Conservation (phyloP, 92 coral and sea anemone species). For the Porites cylindrica region DNA sequence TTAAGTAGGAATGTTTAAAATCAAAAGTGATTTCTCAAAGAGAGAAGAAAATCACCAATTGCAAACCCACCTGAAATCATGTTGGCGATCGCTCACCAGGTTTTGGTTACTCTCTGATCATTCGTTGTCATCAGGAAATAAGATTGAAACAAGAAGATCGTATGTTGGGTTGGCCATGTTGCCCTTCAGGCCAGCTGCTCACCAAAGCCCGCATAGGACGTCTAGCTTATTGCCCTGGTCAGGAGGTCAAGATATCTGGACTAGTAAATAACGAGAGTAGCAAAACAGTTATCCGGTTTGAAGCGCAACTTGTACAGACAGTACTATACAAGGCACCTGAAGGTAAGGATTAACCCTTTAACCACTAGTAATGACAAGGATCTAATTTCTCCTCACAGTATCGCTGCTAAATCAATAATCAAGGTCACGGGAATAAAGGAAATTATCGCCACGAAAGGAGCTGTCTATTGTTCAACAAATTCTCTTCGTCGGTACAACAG, state of each 20-base stretch:
- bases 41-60: neutral
- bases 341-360: neutral
- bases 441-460: slow-evolving; percentile 7
- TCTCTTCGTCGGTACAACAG: neutral
- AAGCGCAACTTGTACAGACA: slow-evolving; percentile 12
- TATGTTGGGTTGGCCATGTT: slow-evolving; percentile 21
- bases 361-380: no score
- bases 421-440: neutral
- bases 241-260: slow-evolving; percentile 34
- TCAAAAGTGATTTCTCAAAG: neutral
- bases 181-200: slow-evolving; percentile 13
- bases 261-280: slow-evolving; percentile 9
- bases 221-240: slow-evolving; percentile 18
- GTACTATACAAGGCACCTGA: slow-evolving; percentile 9
- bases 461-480: neutral
- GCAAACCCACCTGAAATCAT: neutral
- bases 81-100: neutral
- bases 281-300: slow-evolving; percentile 10
- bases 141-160: slow-evolving; percentile 18
- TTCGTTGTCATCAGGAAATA: slow-evolving; percentile 23
- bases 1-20: neutral
- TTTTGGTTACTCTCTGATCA: neutral
- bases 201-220: slow-evolving; percentile 21
- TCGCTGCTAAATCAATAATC: neutral
- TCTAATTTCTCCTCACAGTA: no score